Percentiles rank a stretch among this genome's conserved stretches.
Evolutionary conservation across 2,888 invertebrate genomes (phyloP).

Genomic region (Scaptomyza flava): DNA sequence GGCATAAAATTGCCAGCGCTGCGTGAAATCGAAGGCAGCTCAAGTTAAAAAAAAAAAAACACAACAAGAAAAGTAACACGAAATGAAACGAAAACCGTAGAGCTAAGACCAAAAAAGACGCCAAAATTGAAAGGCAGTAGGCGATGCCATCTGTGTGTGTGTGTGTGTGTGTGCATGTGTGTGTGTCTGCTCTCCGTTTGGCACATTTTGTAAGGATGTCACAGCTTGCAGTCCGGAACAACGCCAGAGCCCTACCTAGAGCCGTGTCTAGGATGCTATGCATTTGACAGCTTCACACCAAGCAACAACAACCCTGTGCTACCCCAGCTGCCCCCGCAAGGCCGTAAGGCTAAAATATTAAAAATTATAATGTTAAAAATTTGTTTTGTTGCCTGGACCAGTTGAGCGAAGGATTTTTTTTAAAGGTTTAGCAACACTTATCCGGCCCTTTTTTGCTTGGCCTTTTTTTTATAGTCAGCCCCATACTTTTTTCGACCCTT

Average conservation of each 20-base stretch:
- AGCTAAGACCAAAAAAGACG: constrained; percentile 72
- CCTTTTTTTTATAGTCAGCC: constrained; percentile 47
- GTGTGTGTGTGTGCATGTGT: constrained; percentile 4
- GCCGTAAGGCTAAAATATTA: constrained; percentile 73
- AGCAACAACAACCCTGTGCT: constrained; percentile 14
- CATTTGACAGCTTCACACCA: constrained; percentile 77
- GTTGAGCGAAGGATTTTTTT: constrained; percentile 55
- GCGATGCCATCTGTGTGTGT: constrained; percentile 30
- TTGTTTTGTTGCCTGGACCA: constrained; percentile 63
- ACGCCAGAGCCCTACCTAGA: constrained; percentile 48
- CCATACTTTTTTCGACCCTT: constrained; percentile 70
- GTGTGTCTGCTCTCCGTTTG: constrained; percentile 53
- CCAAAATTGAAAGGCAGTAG: constrained; percentile 68
- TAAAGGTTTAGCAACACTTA: constrained; percentile 47
- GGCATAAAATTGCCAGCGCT: constrained; percentile 75
- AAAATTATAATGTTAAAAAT: constrained; percentile 78
- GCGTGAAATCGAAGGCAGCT: constrained; percentile 77
- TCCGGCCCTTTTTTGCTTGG: constrained; percentile 19
- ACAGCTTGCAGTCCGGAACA: constrained; percentile 72
- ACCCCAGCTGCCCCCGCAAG: constrained; percentile 31
- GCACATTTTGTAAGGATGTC: constrained; percentile 70
- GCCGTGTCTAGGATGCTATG: constrained; percentile 65
- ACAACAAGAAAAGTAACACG: background rate
- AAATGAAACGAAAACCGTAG: constrained; percentile 65
- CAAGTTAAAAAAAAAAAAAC: constrained; percentile 53